These are phyloP conservation scores for Vanessa tameamea DNA, from an alignment of 1,140 invertebrate genomes.

Conservation along the genomic window DNA sequence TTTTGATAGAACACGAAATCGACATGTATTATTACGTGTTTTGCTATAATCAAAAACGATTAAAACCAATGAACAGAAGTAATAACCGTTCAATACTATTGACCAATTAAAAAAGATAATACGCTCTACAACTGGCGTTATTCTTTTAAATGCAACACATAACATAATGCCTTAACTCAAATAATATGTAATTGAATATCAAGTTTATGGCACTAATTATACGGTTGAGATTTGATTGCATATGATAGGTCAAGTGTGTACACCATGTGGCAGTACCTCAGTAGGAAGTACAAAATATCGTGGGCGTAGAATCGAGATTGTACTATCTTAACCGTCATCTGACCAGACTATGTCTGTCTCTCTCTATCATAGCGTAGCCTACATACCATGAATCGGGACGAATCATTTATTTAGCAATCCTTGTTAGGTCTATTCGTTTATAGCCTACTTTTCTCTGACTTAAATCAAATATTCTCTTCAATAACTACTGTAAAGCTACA, in stretches of 20 bases:
- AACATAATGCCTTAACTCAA: constrained; percentile 23
- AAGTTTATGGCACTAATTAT: neutral
- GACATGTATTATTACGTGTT: constrained; percentile 1
- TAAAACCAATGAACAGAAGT: constrained; percentile 12
- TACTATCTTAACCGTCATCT: constrained; percentile 59
- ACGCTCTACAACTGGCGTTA: constrained; percentile 15
- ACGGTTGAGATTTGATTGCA: constrained; percentile 21
- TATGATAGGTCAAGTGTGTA: neutral
- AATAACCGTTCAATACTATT: constrained; percentile 15
- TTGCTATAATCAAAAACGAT: neutral
- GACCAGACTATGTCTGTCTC: constrained; percentile 47
- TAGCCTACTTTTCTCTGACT: neutral
- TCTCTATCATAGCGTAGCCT: constrained; percentile 48
- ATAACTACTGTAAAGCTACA: neutral
- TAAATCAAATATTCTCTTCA: neutral
- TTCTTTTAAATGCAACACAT: constrained; percentile 31
- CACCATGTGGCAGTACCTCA: neutral
- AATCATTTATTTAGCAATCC: constrained; percentile 30
- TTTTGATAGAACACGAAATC: neutral
- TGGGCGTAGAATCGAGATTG: constrained; percentile 60
- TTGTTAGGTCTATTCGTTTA: neutral
- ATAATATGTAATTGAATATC: neutral
- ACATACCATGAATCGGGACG: constrained; percentile 44
- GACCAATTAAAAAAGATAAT: constrained; percentile 35
- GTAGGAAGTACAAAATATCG: constrained; percentile 55